Percentiles rank a stretch among this genome's conserved stretches.
These are phyloP conservation scores for Malurus splendens DNA, from an alignment of 2,797 vertebrate genomes.

Conservation along the genomic window DNA sequence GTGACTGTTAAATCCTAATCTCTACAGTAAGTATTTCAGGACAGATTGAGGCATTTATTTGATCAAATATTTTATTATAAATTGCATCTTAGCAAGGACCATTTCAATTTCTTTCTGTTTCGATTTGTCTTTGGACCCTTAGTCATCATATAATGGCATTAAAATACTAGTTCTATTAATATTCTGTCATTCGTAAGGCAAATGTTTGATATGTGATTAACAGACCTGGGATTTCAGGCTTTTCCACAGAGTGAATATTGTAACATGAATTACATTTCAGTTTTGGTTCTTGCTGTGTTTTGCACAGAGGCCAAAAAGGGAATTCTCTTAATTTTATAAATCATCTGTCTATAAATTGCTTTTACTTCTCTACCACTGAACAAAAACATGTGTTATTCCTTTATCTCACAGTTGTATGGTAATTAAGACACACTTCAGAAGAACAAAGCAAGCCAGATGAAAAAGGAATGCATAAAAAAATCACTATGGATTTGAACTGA, in stretches of 20 bases:
- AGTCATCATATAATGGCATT: background rate
- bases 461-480: background rate
- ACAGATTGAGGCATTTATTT: background rate
- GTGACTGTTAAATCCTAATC: background rate
- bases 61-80: background rate
- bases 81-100: background rate
- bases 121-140: background rate
- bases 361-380: background rate
- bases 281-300: background rate
- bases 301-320: background rate
- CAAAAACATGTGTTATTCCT: background rate
- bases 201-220: background rate
- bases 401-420: background rate
- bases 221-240: background rate
- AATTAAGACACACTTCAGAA: background rate
- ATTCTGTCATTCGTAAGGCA: background rate
- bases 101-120: background rate
- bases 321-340: background rate
- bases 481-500: background rate
- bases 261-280: background rate
- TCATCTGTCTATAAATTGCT: background rate
- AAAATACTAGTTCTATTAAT: background rate
- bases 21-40: background rate
- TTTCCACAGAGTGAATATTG: background rate
- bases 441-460: background rate